Percentiles rank a stretch among this genome's conserved stretches.
These are phyloP conservation scores for Zeuzera pyrina DNA, from an alignment of 2,888 invertebrate species.

Conservation along the genomic window DNA sequence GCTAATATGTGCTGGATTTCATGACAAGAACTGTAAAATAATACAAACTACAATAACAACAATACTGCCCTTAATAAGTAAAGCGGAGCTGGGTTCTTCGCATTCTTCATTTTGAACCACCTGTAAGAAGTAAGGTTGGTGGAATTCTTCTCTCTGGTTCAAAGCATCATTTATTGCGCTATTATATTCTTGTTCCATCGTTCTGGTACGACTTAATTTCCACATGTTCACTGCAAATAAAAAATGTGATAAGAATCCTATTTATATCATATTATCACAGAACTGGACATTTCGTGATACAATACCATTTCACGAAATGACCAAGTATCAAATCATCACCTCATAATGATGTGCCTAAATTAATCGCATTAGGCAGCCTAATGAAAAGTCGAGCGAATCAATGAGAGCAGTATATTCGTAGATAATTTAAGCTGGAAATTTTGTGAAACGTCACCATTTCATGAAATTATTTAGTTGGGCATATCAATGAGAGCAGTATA, in stretches of 20 bases:
- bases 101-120: constrained; percentile 40
- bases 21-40: constrained; percentile 21
- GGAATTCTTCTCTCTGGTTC: constrained; percentile 29
- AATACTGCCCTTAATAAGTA: constrained; percentile 44
- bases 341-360: no score
- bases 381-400: no score
- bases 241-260: constrained; percentile 1
- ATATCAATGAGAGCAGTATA: no score
- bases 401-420: no score
- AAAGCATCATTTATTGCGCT: constrained; percentile 30
- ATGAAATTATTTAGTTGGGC: no score
- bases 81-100: constrained; percentile 41
- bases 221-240: constrained; percentile 44
- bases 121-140: constrained; percentile 37
- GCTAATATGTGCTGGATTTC: not conserved
- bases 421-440: no score
- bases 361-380: no score
- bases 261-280: no score
- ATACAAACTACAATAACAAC: constrained; percentile 39
- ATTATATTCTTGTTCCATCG: constrained; percentile 20
- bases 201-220: constrained; percentile 46
- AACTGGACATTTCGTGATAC: not conserved
- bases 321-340: no score
- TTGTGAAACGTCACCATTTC: no score
- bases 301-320: no score